Conservation (phyloP, 2,113 vertebrate species). For the Cynocephalus volans region DNA sequence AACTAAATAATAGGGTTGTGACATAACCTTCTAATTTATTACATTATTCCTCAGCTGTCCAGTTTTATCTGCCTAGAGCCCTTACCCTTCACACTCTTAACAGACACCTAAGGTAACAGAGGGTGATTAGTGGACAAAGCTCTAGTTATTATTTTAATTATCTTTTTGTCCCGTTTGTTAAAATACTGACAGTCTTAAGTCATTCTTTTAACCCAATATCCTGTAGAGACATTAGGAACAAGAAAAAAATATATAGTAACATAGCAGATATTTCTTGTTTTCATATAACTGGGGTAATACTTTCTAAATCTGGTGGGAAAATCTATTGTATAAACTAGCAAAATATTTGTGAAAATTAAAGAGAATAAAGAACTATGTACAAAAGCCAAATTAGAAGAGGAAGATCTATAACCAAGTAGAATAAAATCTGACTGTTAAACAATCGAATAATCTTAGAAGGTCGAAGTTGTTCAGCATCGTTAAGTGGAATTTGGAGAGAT, state of each 20-base stretch:
- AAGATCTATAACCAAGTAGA: background rate
- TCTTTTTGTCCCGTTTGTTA: conserved; percentile 16
- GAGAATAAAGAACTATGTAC: background rate
- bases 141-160: conserved; percentile 42
- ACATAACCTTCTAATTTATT: conserved; percentile 66
- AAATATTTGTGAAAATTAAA: conserved; percentile 54
- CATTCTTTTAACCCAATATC: background rate
- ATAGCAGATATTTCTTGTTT: background rate
- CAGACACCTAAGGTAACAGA: background rate
- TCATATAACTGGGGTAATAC: background rate
- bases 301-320: conserved; percentile 40
- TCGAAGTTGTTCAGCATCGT: background rate
- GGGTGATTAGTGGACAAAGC: background rate
- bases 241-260: background rate
- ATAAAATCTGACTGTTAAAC: background rate
- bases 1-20: conserved; percentile 75
- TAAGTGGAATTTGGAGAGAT: background rate
- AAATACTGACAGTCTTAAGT: conserved; percentile 38
- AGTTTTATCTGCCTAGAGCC: conserved; percentile 72
- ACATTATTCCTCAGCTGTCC: conserved; percentile 67
- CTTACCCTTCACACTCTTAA: background rate
- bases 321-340: background rate
- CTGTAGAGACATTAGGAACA: conserved; percentile 24
- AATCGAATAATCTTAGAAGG: background rate
- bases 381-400: conserved; percentile 16